These are phyloP conservation scores for Octodonta nipae DNA, from an alignment of 2,888 invertebrate genomes.

Conservation along the genomic window DNA sequence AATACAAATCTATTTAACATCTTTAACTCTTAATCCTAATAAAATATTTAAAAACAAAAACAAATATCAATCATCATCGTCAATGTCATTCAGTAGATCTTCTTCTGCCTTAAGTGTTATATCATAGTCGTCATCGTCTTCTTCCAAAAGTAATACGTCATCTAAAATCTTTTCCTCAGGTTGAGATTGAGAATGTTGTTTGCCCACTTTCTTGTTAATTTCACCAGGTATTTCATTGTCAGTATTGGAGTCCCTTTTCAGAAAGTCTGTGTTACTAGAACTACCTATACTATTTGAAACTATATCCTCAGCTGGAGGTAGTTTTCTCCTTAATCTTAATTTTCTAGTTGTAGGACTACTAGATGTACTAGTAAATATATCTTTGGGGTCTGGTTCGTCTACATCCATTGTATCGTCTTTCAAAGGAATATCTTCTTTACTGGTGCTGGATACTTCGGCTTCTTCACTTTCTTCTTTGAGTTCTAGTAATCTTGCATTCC, in stretches of 20 bases:
- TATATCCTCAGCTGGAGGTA: slow-evolving; percentile 3
- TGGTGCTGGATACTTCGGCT: slow-evolving; percentile 26
- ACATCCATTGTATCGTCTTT: no score
- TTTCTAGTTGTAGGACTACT: slow-evolving; percentile 5
- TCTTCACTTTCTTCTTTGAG: slow-evolving; percentile 13
- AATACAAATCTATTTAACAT: no score
- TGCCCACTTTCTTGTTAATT: slow-evolving; percentile 9
- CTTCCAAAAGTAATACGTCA: slow-evolving; percentile 27
- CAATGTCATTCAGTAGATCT: slow-evolving; percentile 35
- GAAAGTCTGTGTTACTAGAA: no score
- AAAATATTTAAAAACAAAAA: no score
- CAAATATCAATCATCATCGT: no score
- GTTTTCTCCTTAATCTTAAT: slow-evolving; percentile 13
- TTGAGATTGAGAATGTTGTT: slow-evolving; percentile 4
- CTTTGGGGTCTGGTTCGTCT: background rate
- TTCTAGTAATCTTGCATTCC: slow-evolving; percentile 11
- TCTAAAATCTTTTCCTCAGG: slow-evolving; percentile 20
- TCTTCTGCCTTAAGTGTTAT: slow-evolving; percentile 30
- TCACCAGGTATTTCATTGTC: no score
- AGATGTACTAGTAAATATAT: background rate
- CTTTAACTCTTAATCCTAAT: no score
- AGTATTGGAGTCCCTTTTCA: no score
- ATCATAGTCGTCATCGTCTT: slow-evolving; percentile 25
- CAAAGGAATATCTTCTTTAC: slow-evolving; percentile 16
- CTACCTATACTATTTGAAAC: background rate